phyloP scores from a whole-genome alignment of 2,113 vertebrate genomes.

The Agapornis roseicollis region DNA sequence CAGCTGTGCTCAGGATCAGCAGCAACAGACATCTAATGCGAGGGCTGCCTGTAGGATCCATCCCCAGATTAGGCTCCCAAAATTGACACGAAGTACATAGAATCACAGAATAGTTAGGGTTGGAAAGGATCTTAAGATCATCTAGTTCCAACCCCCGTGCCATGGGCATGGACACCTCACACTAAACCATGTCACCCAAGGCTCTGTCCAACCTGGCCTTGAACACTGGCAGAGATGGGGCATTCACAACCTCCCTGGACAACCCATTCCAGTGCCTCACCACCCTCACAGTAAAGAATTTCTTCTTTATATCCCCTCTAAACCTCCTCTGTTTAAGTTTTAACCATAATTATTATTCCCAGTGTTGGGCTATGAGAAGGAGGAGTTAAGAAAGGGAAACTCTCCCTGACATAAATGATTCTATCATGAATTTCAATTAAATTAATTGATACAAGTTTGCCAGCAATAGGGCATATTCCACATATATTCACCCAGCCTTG shows the following conservation, averaged over 20 bases:
- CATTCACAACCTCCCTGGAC: too few species aligned
- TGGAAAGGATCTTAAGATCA: too few species aligned
- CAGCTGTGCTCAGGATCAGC: neutral
- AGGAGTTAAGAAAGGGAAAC: neutral
- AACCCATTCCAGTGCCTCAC: too few species aligned
- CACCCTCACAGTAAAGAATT: too few species aligned
- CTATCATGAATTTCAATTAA: constrained; percentile 38
- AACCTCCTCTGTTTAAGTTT: too few species aligned
- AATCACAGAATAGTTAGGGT: too few species aligned
- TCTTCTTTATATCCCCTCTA: too few species aligned
- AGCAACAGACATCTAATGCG: neutral
- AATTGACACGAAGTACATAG: neutral
- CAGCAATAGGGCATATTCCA: constrained; percentile 15
- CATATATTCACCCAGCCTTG: neutral
- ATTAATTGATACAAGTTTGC: constrained; percentile 53
- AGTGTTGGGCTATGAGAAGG: neutral
- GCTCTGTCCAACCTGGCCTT: too few species aligned
- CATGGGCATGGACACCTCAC: too few species aligned
- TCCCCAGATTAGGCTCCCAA: neutral
- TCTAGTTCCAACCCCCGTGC: too few species aligned
- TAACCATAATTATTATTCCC: neutral
- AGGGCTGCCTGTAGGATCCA: neutral
- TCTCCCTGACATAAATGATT: constrained; percentile 24
- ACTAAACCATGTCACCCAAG: too few species aligned
- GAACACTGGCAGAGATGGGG: too few species aligned